phyloP scores from a whole-genome alignment of 2,888 invertebrate genomes.

The Thymelicus sylvestris region DNA sequence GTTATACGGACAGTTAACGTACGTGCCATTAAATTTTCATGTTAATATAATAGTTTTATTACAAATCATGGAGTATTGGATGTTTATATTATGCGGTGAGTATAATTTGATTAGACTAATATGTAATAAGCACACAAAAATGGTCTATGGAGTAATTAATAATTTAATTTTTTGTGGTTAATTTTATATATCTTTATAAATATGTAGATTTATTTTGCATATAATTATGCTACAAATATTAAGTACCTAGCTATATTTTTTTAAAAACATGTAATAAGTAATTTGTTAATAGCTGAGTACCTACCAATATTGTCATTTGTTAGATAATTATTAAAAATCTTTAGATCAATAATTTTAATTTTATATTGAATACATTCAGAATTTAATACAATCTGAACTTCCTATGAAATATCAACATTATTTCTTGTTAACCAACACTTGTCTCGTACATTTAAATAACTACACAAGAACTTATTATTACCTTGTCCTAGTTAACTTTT shows the following conservation, averaged over 20 bases:
- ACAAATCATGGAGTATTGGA: conserved; percentile 60
- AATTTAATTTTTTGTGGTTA: too few species aligned
- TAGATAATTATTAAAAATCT: too few species aligned
- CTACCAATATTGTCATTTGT: too few species aligned
- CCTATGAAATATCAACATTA: neutral
- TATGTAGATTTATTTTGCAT: too few species aligned
- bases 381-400: too few species aligned
- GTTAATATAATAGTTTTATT: neutral
- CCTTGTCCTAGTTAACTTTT: conserved; percentile 44
- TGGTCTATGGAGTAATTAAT: too few species aligned
- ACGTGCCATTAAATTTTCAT: conserved; percentile 4
- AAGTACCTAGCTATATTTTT: too few species aligned
- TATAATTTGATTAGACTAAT: conserved; percentile 38
- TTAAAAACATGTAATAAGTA: too few species aligned
- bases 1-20: conserved; percentile 37
- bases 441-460: conserved; percentile 10
- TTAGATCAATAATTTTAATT: neutral
- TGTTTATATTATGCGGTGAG: conserved; percentile 73
- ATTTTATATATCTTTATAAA: too few species aligned
- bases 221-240: too few species aligned
- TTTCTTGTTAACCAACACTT: conserved; percentile 1
- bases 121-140: neutral
- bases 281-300: too few species aligned
- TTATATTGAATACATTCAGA: too few species aligned
- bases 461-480: conserved; percentile 30